A percentile compares a stretch with the other conserved stretches of the same genome.
phyloP scores from a whole-genome alignment of 2,888 invertebrate genomes.

The Baronia brevicornis region DNA sequence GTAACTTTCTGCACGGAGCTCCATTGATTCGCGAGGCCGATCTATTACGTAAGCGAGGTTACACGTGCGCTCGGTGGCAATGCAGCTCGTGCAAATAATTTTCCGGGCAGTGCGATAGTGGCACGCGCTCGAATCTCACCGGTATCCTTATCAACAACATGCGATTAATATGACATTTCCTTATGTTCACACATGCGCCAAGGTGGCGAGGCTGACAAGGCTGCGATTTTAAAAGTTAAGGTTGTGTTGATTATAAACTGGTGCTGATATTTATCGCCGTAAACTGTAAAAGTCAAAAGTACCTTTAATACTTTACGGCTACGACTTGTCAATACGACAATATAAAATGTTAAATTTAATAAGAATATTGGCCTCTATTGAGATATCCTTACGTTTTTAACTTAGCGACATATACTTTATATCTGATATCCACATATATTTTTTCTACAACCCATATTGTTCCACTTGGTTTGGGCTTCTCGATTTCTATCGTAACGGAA shows the following conservation, averaged over 20 bases:
- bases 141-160: constrained; percentile 21
- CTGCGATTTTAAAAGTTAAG: constrained; percentile 24
- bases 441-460: no score
- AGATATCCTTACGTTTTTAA: constrained; percentile 2
- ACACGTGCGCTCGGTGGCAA: constrained; percentile 49
- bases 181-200: constrained; percentile 18
- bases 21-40: constrained; percentile 20
- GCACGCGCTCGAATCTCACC: constrained; percentile 17
- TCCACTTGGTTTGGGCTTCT: no score
- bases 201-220: constrained; percentile 21
- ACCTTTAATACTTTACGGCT: constrained; percentile 8
- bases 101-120: constrained; percentile 22
- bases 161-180: constrained; percentile 21
- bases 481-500: no score
- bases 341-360: constrained; percentile 12
- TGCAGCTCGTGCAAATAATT: constrained; percentile 44
- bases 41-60: constrained; percentile 39
- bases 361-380: constrained; percentile 12
- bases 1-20: constrained; percentile 15
- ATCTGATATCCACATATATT: no score
- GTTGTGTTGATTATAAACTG: constrained; percentile 16
- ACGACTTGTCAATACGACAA: constrained; percentile 8
- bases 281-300: no score
- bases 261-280: constrained; percentile 13
- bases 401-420: no score